Base-by-base conservation (phyloP, 92 coral and sea anemone species). In the Nematostella vectensis region DNA sequence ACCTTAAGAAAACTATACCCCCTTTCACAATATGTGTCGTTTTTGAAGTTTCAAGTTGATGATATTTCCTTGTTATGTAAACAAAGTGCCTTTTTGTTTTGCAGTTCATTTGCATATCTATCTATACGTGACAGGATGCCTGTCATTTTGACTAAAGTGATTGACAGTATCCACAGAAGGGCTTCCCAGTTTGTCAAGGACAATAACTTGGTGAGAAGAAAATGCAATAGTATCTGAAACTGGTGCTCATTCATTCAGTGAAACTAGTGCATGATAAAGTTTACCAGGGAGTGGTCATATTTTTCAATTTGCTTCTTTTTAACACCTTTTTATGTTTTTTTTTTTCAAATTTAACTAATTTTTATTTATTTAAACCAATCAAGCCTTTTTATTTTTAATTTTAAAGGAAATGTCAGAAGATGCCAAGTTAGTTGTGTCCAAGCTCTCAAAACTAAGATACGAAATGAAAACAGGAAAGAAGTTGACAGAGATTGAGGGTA, bases 91-190 rank as follows among this genome's bases (percentile, higher is more conserved):
- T 33, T 15, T 33, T 33, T 33, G 6, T 33, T 15, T 33, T 33
- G 40, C 40, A 91, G 98, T 48, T 85, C 98, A 16, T 91, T 87
- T 71, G 98, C 96, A 27, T 91, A 81, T 57, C 79, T 81, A 15
- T 85, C 98, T 21, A 88, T 91, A 13, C 79, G 89, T 37, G 91
- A 80, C 43, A 78, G 98, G 55, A 64, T 91, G 65, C 95, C 98
- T 37, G 84, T 78, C 12, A 91, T 91, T 25, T 56, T 91, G 49
- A 86, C 98, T 50, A 88, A 88, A 42, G 98, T 91, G 48, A 86
- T 91, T 50, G 95, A 91, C 28, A 64, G 67, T n/a, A 77, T 83
- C 19, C 94, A 88, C 55, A 68, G 85, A 4, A 42, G 71, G 50
- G 93, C 95, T 23, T 74, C 95, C 8, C 70, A 61, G 28, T 74